A percentile compares a stretch with the other conserved stretches of the same genome.
These are phyloP conservation scores for Tympanuchus pallidicinctus DNA, from an alignment of 2,113 vertebrate genomes.

Conservation along the genomic window DNA sequence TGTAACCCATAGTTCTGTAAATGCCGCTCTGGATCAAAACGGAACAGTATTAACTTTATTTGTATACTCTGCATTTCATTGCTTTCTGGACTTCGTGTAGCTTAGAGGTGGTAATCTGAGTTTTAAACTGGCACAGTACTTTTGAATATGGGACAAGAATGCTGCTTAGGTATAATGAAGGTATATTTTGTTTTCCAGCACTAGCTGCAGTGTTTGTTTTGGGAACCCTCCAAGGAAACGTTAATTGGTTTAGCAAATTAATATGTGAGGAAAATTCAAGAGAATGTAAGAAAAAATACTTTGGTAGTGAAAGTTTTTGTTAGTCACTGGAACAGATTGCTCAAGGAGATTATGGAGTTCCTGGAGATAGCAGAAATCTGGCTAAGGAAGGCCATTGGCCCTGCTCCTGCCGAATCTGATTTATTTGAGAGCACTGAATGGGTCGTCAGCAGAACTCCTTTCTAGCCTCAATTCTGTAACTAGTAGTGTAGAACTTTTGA, in stretches of 20 bases:
- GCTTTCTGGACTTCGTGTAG: neutral
- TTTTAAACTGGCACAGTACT: neutral
- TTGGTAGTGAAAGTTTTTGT: neutral
- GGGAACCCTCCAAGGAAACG: neutral
- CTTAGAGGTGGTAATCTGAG: neutral
- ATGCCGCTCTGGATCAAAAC: neutral
- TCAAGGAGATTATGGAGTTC: neutral
- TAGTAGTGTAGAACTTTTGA: neutral
- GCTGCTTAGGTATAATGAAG: rapidly evolving
- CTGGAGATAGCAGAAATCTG: neutral
- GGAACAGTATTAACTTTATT: neutral
- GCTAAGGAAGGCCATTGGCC: neutral
- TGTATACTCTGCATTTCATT: neutral
- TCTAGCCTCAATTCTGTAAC: neutral
- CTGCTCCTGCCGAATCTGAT: neutral
- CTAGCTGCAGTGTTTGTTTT: neutral
- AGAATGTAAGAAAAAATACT: neutral
- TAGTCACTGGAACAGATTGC: neutral
- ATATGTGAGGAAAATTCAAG: neutral
- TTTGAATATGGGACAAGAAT: neutral
- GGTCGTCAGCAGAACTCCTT: neutral
- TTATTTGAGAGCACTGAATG: neutral
- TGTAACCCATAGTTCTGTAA: neutral
- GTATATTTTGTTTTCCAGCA: neutral
- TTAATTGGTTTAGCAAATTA: neutral